Base-by-base conservation (phyloP, 1,140 invertebrate genomes). In the Drosophila baimaii region DNA sequence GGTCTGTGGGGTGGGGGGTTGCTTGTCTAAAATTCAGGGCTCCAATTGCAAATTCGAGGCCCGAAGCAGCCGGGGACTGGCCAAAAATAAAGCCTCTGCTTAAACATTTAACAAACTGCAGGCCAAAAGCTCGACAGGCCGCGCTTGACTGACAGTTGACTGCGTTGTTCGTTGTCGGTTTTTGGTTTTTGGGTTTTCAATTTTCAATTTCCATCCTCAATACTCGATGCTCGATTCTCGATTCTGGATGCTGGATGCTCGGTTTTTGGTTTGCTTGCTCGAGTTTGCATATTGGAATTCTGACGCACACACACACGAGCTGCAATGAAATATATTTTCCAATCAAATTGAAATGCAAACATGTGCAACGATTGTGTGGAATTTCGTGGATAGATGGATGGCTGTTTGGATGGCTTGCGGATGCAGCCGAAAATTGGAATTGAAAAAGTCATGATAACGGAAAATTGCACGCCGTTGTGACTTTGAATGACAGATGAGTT, bases 281-380 rank as follows among this genome's bases (percentile, higher is more conserved):
- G 55, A 61, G 55, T 68, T 68, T 86, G 70, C 75, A 86, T 86
- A 82, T 82, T 86, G 46, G 46, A 81, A 70, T 76, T 82, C 66
- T 73, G 70, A 79, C 63, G 79, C 83, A 84, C 59, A 43, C 29
- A 61, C 23, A 25, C 15, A 27, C 44, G 54, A 25, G 12, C 49
- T 52, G 49, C 51, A 79, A 86, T 86, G 79, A 86, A 86, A 86
- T 88, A 82, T 88, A 86, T 86, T 88, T 72, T 86, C 77, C 83
- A 82, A 86, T 86, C 83, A 86, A 88, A 88, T 88, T 88, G 83
- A 88, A 86, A 86, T 88, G 83, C 82, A 88, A 88, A 86, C 79
- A 86, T 78, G 73, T 75, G 73, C 73, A 76, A 76, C 73, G 71
- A 75, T 76, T 72, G 68, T 70, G 39, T 43, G 31, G 25, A 73